phyloP scores from a whole-genome alignment of 2,113 vertebrate species.

The Nerophis ophidion region DNA sequence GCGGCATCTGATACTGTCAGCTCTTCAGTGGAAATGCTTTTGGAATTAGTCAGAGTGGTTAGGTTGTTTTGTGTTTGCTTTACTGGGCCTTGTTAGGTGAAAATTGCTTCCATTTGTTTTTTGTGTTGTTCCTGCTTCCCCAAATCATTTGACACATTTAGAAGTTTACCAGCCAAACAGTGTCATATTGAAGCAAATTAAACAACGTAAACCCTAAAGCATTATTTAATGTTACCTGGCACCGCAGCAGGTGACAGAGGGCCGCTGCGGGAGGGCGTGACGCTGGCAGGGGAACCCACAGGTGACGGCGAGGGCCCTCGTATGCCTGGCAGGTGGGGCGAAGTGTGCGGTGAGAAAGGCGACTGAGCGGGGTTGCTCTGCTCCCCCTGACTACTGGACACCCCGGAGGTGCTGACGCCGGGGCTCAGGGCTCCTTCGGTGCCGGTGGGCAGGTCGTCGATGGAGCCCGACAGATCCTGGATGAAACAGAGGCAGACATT shows the following conservation, averaged over 20 bases:
- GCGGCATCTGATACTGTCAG: conserved; percentile 4
- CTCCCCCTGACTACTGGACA: conserved; percentile 98
- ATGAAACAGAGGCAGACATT: conserved; percentile 19
- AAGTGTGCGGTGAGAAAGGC: conserved; percentile 97
- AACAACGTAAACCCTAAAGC: too few relatives aligned
- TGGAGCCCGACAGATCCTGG: conserved; percentile 96
- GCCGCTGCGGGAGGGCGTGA: conserved; percentile 89
- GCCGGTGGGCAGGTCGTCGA: conserved; percentile 95
- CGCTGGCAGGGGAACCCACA: conserved; percentile 91
- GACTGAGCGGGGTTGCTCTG: conserved; percentile 99
- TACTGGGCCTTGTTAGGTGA: background rate
- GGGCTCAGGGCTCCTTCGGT: conserved; percentile 95
- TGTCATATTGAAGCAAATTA: background rate
- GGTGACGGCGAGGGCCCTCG: conserved; percentile 96
- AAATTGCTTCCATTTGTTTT: background rate
- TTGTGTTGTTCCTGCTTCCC: background rate
- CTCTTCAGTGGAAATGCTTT: conserved; percentile 4
- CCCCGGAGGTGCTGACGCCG: conserved; percentile 96
- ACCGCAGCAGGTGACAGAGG: conserved; percentile 92
- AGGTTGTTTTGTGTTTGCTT: background rate
- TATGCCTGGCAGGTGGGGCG: conserved; percentile 93
- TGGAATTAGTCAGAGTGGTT: conserved; percentile 3
- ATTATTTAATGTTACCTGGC: conserved; percentile 75
- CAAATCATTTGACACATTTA: background rate
- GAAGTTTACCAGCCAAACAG: too few relatives aligned